Base-by-base conservation (phyloP, 2,888 invertebrate genomes). In the Adineta ricciae region DNA sequence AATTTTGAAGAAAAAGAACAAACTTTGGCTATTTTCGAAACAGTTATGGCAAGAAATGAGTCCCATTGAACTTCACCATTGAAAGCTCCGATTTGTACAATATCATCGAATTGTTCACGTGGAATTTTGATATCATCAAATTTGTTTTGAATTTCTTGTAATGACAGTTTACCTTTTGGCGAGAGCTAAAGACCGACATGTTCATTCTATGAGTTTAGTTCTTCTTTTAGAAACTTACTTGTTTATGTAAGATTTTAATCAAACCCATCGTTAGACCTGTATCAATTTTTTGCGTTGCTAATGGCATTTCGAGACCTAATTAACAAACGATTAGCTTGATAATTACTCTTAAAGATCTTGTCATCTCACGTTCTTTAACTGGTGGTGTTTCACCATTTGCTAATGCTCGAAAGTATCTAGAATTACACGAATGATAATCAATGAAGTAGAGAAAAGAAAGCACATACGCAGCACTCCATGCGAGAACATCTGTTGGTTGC, bases 401-500 rank as follows among this genome's bases (percentile, higher is more conserved):
- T 87, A 95, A 90, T 1, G 95, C 94, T 82, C 93, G 93, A 91
- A 95, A 96, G 87, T 91, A 91, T 72, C 91, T 91, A 86, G n/a
- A 21, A 19, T 27, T 14, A 8, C n/a, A 41, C 27, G 14, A 46
- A 46, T 46, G 11, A 46, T 46, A n/a, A 24, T n/a, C 16, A 56
- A 36, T 14, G 41, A 19, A 14, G n/a, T n/a, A n/a, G n/a, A n/a
- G n/a, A n/a, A n/a, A n/a, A 38, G 21, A 5, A 19, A 41, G n/a
- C 84, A 90, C 89, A 89, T 89, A 91, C 89, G 90, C 90, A 72
- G 90, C 93, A 0, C 95, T 94, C 96, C 96, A 96, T 87, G 93
- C 93, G 0, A 96, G 92, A 0, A 96, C 92, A 91, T 96, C 96
- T 87, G 93, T 93, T 0, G 96, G 96, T 89, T 96, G 96, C 5